Evolutionary conservation across 64 coral and sea anemone species (phyloP).

Genomic region (Pocillopora damicornis): DNA sequence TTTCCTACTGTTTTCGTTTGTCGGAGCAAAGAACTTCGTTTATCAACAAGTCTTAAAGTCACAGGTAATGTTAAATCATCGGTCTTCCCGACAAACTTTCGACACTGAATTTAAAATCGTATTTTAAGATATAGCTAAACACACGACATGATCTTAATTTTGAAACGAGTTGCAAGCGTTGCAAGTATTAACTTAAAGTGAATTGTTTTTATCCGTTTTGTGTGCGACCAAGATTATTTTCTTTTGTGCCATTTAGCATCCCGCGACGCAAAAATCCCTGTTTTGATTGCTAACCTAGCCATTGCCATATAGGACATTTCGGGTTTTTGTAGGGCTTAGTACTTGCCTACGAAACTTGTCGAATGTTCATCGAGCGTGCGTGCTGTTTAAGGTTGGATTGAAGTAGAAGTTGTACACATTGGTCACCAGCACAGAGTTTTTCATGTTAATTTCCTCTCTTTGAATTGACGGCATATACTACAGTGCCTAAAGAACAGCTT

Average conservation of each 20-base stretch:
- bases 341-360: too few species aligned
- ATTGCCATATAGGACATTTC: background rate
- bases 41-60: background rate
- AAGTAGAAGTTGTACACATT: too few species aligned
- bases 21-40: background rate
- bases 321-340: background rate
- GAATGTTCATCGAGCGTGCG: background rate
- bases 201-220: constrained; percentile 17
- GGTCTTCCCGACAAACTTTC: background rate
- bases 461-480: too few species aligned
- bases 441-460: too few species aligned
- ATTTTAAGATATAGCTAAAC: too few species aligned
- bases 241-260: background rate
- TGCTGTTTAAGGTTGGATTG: background rate
- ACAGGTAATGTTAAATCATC: background rate
- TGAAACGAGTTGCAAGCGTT: background rate
- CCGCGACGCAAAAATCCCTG: background rate
- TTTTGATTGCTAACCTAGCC: background rate
- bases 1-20: background rate
- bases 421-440: too few species aligned
- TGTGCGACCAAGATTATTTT: background rate
- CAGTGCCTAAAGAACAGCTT: background rate
- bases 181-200: background rate
- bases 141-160: background rate
- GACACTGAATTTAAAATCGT: too few species aligned